Percentiles rank a stretch among this genome's conserved stretches.
These are phyloP conservation scores for Vanessa atalanta DNA, from an alignment of 1,140 invertebrate genomes.

Conservation along the genomic window DNA sequence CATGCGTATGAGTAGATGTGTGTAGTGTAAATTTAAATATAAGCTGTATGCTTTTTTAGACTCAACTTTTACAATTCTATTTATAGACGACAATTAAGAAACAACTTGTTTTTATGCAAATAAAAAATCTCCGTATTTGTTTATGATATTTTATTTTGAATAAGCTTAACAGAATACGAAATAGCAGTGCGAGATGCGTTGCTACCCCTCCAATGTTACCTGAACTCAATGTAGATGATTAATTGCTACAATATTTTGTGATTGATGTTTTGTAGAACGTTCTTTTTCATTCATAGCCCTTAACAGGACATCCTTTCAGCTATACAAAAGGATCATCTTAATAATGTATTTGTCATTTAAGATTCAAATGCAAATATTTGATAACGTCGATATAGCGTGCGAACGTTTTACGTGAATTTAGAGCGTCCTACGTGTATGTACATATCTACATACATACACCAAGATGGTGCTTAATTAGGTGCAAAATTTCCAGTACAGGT, in stretches of 20 bases:
- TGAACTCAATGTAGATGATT: conserved; percentile 56
- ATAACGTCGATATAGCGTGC: conserved; percentile 49
- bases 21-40: not conserved
- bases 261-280: conserved; percentile 62
- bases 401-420: conserved; percentile 41
- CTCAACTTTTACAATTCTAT: not conserved
- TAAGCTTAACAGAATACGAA: not conserved
- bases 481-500: conserved; percentile 55
- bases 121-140: not conserved
- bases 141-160: not conserved
- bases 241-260: conserved; percentile 59
- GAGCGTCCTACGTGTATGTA: conserved; percentile 7
- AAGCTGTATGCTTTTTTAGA: not conserved
- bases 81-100: not conserved
- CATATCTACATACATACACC: conserved; percentile 6
- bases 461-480: conserved; percentile 61
- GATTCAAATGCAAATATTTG: conserved; percentile 62
- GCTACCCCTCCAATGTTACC: conserved; percentile 2
- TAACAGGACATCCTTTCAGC: conserved; percentile 46
- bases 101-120: conserved; percentile 1
- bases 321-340: conserved; percentile 58
- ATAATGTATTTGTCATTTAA: conserved; percentile 68
- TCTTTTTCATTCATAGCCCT: conserved; percentile 43
- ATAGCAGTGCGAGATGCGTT: not conserved
- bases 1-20: not conserved